A percentile compares a stretch with the other conserved stretches of the same genome.
These are phyloP conservation scores for Drosophila erecta DNA, from an alignment of 1,140 invertebrate genomes.

Conservation along the genomic window DNA sequence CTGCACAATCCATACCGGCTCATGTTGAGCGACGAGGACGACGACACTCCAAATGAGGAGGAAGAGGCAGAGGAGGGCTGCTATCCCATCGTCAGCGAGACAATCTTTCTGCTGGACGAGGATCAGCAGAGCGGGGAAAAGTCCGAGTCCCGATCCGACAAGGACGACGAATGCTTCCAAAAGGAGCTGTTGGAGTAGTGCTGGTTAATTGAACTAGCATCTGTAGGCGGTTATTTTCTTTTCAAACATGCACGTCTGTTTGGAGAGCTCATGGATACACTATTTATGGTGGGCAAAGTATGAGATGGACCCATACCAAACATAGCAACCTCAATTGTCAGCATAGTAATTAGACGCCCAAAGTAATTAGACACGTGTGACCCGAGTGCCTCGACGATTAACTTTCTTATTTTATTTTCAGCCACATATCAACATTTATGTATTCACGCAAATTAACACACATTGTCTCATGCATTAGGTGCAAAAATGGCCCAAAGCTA, in stretches of 20 bases:
- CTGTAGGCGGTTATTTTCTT: background rate
- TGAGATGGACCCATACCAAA: too few species aligned
- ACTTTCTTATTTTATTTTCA: background rate
- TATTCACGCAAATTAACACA: background rate
- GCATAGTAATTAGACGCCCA: too few species aligned
- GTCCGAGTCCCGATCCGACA: background rate
- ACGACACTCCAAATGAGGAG: background rate
- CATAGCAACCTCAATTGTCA: too few species aligned
- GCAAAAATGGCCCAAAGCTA: background rate
- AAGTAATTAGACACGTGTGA: too few species aligned
- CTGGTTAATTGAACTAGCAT: too few species aligned
- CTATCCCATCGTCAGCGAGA: background rate
- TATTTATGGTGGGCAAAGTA: too few species aligned
- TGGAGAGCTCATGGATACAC: background rate
- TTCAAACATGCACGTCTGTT: too few species aligned
- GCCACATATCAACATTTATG: background rate
- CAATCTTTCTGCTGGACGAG: conserved; percentile 8
- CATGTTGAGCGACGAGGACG: conserved; percentile 35
- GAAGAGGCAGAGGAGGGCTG: background rate
- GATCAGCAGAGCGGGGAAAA: conserved; percentile 32
- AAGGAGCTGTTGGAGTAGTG: background rate
- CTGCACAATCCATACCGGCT: conserved; percentile 25
- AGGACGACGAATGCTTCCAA: background rate
- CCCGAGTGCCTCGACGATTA: background rate
- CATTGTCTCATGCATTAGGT: conserved; percentile 2